Conservation (phyloP, 2,888 invertebrate species). For the Agonopterix alstromeriana region DNA sequence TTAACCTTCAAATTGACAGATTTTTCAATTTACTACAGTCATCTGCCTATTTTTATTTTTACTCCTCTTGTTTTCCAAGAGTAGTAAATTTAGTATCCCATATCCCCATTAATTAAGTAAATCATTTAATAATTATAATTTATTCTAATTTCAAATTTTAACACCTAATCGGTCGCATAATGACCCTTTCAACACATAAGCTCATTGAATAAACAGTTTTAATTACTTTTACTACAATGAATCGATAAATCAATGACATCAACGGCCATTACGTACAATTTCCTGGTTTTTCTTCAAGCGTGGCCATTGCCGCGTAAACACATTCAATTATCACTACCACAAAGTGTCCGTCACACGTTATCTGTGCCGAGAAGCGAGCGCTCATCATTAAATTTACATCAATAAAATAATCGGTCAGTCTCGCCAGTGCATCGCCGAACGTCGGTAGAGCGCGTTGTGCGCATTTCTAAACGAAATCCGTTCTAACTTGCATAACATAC, state of each 20-base stretch:
- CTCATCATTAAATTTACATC: constrained; percentile 61
- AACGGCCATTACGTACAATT: background rate
- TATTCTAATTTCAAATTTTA: background rate
- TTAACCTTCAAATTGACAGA: no score
- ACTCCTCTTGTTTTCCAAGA: no score
- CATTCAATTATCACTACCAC: constrained; percentile 63
- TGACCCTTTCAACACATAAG: background rate
- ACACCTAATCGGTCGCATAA: no score
- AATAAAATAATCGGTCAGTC: constrained; percentile 56
- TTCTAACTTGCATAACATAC: background rate
- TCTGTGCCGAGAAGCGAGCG: constrained; percentile 34
- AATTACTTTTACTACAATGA: no score
- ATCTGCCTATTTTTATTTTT: no score
- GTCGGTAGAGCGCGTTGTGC: constrained; percentile 25
- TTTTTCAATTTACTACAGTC: no score
- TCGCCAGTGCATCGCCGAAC: constrained; percentile 32
- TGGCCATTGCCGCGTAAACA: constrained; percentile 33
- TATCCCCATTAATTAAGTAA: no score
- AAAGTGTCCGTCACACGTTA: constrained; percentile 53
- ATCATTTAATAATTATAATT: no score
- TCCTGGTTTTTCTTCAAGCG: constrained; percentile 1
- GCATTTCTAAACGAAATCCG: constrained; percentile 3
- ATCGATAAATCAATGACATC: no score
- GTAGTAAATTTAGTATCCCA: no score
- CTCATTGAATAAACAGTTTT: background rate